Evolutionary conservation across 2,888 invertebrate species (phyloP).

Genomic region (Macaria liturata): DNA sequence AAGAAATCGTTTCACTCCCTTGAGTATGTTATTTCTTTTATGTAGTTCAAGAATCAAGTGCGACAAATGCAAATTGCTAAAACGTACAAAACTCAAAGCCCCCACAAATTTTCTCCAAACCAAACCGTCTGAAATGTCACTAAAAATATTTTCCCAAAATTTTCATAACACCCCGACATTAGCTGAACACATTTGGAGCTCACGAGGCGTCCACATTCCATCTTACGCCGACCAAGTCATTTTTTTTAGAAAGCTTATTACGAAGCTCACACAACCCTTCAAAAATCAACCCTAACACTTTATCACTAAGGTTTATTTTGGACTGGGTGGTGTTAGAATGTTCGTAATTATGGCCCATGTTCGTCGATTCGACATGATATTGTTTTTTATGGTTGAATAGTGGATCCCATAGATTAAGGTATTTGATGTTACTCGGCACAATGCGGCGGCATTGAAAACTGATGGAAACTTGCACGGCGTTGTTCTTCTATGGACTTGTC

Average conservation of each 20-base stretch:
- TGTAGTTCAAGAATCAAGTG: too few species aligned
- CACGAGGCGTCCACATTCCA: conserved; percentile 72
- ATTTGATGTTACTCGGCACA: conserved; percentile 53
- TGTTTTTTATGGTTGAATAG: conserved; percentile 78
- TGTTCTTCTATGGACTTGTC: conserved; percentile 26
- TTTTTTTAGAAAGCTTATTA: conserved; percentile 78
- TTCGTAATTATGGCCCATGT: conserved; percentile 75
- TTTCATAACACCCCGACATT: conserved; percentile 46
- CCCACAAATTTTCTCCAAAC: background rate
- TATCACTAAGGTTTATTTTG: conserved; percentile 37
- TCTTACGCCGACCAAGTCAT: conserved; percentile 64
- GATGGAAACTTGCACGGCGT: conserved; percentile 22
- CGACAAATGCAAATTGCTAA: too few species aligned
- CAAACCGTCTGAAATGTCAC: conserved; percentile 14
- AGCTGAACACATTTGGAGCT: conserved; percentile 46
- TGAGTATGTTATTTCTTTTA: too few species aligned
- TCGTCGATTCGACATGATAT: conserved; percentile 69
- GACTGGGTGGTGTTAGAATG: conserved; percentile 32
- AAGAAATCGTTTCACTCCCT: too few species aligned
- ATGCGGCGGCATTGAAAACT: conserved; percentile 32
- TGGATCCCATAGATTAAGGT: conserved; percentile 70
- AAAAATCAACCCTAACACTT: conserved; percentile 38
- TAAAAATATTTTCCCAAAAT: conserved; percentile 39
- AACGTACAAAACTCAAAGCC: too few species aligned
- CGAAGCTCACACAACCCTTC: conserved; percentile 25